Evolutionary conservation across 1,140 invertebrate species (phyloP).

Genomic region (Cydia fagiglandana): DNA sequence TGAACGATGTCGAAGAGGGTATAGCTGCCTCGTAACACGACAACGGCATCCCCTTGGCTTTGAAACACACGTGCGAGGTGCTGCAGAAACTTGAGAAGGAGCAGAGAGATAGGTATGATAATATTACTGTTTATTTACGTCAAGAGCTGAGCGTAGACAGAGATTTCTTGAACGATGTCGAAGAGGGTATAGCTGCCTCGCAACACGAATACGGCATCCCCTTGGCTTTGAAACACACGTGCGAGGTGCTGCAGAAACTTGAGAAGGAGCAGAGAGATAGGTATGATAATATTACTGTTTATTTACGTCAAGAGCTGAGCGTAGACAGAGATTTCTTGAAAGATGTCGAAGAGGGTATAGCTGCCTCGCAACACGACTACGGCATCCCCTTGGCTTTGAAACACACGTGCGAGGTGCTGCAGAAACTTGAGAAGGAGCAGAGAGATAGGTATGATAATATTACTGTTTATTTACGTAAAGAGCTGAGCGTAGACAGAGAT

Average conservation of each 20-base stretch:
- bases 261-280: constrained; percentile 90
- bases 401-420: constrained; percentile 87
- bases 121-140: too few relatives aligned
- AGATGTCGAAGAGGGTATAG: constrained; percentile 83
- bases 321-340: constrained; percentile 92
- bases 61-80: constrained; percentile 86
- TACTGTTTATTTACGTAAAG: background rate
- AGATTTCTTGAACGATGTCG: constrained; percentile 88
- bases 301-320: constrained; percentile 83
- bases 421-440: constrained; percentile 89
- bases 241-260: constrained; percentile 86
- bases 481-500: background rate
- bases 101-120: constrained; percentile 85
- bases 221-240: constrained; percentile 87
- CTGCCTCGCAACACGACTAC: constrained; percentile 72
- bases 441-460: constrained; percentile 81
- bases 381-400: constrained; percentile 85
- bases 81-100: constrained; percentile 88
- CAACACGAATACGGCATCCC: constrained; percentile 81
- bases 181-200: constrained; percentile 79
- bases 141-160: constrained; percentile 93
- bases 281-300: constrained; percentile 36
- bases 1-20: constrained; percentile 86
- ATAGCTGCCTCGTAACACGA: constrained; percentile 67
- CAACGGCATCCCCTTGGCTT: constrained; percentile 84